Percentiles rank a stretch among this genome's conserved stretches.
Conservation (phyloP, 2,888 invertebrate genomes). For the Cryptocephalus moraei region DNA sequence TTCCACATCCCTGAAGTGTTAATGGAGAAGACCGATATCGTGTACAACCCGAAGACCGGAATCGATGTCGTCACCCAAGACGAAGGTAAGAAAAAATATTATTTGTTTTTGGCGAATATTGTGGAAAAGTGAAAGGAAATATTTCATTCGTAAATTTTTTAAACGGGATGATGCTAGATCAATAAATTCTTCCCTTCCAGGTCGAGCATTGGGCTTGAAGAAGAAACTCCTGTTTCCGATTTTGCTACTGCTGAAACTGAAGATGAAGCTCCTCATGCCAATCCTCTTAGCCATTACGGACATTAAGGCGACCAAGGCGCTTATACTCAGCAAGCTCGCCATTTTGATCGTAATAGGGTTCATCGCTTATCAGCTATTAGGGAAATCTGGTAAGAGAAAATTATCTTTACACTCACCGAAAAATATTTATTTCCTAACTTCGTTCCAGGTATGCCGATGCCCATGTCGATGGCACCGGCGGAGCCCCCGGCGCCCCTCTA, state of each 20-base stretch:
- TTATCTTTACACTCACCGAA: no score
- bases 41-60: conserved; percentile 56
- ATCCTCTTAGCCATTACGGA: conserved; percentile 69
- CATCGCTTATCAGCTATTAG: conserved; percentile 65
- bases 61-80: conserved; percentile 49
- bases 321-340: conserved; percentile 75
- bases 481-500: conserved; percentile 59
- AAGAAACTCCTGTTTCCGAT: conserved; percentile 75
- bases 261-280: conserved; percentile 76
- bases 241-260: conserved; percentile 68
- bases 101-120: not conserved
- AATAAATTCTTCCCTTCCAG: conserved; percentile 44
- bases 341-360: conserved; percentile 73
- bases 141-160: no score
- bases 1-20: conserved; percentile 62
- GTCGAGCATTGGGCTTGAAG: conserved; percentile 64
- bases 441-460: conserved; percentile 32
- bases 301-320: conserved; percentile 72
- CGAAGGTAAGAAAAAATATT: conserved; percentile 27
- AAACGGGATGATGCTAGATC: no score
- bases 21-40: conserved; percentile 56
- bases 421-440: not conserved
- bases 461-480: conserved; percentile 42
- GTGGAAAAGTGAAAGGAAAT: conserved; percentile 46
- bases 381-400: conserved; percentile 56